A percentile compares a stretch with the other conserved stretches of the same genome.
These are phyloP conservation scores for Drosophila neutralis DNA, from an alignment of 2,888 invertebrate genomes.

Conservation along the genomic window DNA sequence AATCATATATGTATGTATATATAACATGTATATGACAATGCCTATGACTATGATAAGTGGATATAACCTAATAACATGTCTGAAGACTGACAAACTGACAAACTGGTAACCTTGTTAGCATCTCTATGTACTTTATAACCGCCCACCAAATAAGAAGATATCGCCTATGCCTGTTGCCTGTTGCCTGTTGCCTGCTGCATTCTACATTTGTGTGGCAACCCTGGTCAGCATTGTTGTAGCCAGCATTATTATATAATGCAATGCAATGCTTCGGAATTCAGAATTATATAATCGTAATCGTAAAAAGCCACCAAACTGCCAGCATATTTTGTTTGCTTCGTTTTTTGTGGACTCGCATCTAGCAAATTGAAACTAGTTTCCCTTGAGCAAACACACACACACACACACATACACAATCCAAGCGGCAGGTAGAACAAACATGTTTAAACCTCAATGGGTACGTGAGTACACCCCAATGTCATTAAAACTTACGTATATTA, in stretches of 20 bases:
- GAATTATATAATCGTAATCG: background rate
- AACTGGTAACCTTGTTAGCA: slow-evolving; percentile 38
- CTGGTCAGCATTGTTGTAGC: slow-evolving; percentile 12
- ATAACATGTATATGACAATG: slow-evolving; percentile 5
- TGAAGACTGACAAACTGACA: slow-evolving; percentile 58
- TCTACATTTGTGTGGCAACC: slow-evolving; percentile 8
- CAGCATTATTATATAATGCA: background rate
- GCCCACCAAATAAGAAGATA: slow-evolving; percentile 21
- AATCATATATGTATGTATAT: background rate
- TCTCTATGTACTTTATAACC: slow-evolving; percentile 28
- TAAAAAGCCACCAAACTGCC: slow-evolving; percentile 46
- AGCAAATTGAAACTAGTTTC: slow-evolving; percentile 35
- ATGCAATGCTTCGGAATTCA: slow-evolving; percentile 3
- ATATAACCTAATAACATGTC: slow-evolving; percentile 40
- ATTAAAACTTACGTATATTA: slow-evolving; percentile 3
- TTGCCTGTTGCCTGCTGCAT: background rate
- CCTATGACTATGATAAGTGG: background rate
- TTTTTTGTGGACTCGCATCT: slow-evolving; percentile 14
- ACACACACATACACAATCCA: slow-evolving; percentile 14
- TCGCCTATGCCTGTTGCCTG: background rate
- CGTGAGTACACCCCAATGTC: slow-evolving; percentile 17
- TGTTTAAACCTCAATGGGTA: slow-evolving; percentile 13
- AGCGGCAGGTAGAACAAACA: slow-evolving; percentile 28
- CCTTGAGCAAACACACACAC: slow-evolving; percentile 15
- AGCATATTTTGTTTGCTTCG: slow-evolving; percentile 9